Percentiles rank a stretch among this genome's conserved stretches.
phyloP scores from a whole-genome alignment of 2,113 vertebrate species.

The Phrynocephalus versicolor region DNA sequence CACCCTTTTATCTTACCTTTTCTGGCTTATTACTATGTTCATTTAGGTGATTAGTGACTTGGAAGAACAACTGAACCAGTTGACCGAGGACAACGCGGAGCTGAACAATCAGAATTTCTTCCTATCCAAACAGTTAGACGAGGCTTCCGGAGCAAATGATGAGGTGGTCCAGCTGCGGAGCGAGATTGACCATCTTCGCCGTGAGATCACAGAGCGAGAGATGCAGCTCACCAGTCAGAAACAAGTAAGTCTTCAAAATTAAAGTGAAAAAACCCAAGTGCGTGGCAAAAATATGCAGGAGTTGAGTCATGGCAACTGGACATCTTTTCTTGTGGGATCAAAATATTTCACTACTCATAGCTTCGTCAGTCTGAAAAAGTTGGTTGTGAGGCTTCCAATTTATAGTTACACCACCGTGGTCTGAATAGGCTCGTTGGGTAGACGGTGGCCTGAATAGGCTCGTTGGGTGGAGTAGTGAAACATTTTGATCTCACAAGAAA shows the following conservation, averaged over 20 bases:
- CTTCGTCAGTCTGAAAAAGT: no score
- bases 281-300: no score
- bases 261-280: background rate
- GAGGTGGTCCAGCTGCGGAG: conserved; percentile 91
- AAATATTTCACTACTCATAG: no score
- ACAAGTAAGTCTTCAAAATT: conserved; percentile 74
- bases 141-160: conserved; percentile 89
- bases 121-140: conserved; percentile 95
- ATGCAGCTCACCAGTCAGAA: conserved; percentile 99
- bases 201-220: conserved; percentile 95
- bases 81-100: conserved; percentile 95
- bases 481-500: no score
- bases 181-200: conserved; percentile 92
- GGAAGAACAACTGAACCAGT: conserved; percentile 93
- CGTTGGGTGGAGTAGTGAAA: no score
- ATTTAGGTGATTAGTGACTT: conserved; percentile 94
- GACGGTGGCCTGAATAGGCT: no score
- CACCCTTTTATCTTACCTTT: background rate
- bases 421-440: no score
- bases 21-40: conserved; percentile 21
- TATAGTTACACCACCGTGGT: no score
- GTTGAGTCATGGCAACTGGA: no score
- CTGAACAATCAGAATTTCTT: conserved; percentile 98
- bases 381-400: no score
- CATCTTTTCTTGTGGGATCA: no score